Base-by-base conservation (phyloP, 2,888 invertebrate genomes). In the Orthonychiurus folsomi region DNA sequence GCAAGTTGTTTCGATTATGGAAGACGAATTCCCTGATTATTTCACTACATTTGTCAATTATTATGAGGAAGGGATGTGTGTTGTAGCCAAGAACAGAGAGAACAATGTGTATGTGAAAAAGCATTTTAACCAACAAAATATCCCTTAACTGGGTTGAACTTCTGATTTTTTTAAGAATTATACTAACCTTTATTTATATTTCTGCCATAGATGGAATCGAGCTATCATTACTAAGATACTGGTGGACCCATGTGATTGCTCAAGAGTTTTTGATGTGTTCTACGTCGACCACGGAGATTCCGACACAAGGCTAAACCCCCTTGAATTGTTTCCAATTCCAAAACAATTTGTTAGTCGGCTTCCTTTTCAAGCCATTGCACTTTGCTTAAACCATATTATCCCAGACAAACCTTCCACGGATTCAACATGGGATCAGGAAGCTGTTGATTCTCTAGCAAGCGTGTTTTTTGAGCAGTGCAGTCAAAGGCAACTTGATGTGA, bases 301-400 rank as follows among this genome's bases (percentile, higher is more conserved):
- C 1, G 23, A 23, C 15, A 25, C 26, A 9, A n/a, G 53, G 2
- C 48, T 62, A 37, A 28, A 27, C 23, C 1, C 57, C 1, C 20
- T 28, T 1, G 62, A 63, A 21, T 2, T 69, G 37, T 66, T 69
- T 47, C 67, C 66, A 0, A 63, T 69, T 15, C 61, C 61, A 1
- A 53, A n/a, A 3, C 24, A 53, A 3, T 65, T 64, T 48, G 66
- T 65, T 0, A 23, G n/a, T 0, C 52, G 53, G 15, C 21, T 69
- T 2, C 69, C 69, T 1, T 69, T 67, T 28, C 69, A 69, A 62
- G 62, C 54, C 1, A 65, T 69, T 50, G 63, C 63, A 0, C 62
- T 69, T 18, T 60, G 61, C 23, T 48, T 67, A 25, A 52, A 57
- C 2, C 66, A 67, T 47, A 48, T 67, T 24, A 1, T 26, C 27